Conservation (phyloP, 2,113 vertebrate genomes). For the Lophochroa leadbeateri region DNA sequence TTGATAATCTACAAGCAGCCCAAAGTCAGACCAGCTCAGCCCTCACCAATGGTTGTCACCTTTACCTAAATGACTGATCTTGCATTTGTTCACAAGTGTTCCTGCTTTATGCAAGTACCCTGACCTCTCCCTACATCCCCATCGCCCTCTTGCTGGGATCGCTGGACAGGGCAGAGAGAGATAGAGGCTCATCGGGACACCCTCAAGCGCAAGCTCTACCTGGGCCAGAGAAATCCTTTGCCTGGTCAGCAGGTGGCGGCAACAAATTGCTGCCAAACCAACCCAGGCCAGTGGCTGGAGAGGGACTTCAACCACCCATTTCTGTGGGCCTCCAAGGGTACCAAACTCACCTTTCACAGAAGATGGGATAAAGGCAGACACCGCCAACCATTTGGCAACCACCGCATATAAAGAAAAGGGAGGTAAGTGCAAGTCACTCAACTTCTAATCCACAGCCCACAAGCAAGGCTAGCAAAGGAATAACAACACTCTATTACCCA, state of each 20-base stretch:
- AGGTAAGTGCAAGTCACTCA: not conserved
- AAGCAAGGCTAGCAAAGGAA: not conserved
- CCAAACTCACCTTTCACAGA: not conserved
- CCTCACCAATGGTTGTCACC: not conserved
- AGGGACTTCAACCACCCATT: not conserved
- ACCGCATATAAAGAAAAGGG: not conserved
- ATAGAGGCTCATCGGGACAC: accelerated
- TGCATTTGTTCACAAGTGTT: not conserved
- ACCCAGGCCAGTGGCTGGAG: not conserved
- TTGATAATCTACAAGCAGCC: not conserved
- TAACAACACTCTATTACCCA: not conserved
- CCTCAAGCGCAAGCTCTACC: accelerated
- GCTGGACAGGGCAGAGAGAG: accelerated
- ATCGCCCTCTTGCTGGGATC: not conserved
- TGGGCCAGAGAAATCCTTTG: conserved; percentile 21
- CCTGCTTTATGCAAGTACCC: not conserved
- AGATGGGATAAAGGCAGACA: not conserved
- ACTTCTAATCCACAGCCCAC: not conserved
- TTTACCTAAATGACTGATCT: not conserved
- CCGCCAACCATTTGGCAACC: not conserved
- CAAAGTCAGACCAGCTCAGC: not conserved
- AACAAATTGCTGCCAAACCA: conserved; percentile 55
- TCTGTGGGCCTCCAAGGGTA: not conserved
- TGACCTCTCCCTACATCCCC: not conserved
- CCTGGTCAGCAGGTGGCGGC: conserved; percentile 68